Percentiles rank a stretch among this genome's conserved stretches.
phyloP scores from a whole-genome alignment of 2,797 vertebrate genomes.

The Apogon talboti region DNA sequence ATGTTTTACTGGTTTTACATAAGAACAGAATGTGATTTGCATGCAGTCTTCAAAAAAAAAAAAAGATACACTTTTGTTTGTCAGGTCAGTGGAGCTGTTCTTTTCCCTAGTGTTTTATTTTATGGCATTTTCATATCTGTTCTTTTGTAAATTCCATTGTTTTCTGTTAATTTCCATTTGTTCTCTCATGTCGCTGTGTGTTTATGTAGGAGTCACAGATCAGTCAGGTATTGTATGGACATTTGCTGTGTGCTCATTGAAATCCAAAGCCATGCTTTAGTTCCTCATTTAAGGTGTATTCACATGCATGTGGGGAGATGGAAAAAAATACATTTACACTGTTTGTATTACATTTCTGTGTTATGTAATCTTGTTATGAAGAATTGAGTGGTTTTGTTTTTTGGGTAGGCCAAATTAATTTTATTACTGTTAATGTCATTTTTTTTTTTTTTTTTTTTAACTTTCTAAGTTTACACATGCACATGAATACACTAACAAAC shows the following conservation, averaged over 20 bases:
- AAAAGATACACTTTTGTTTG: constrained; percentile 6
- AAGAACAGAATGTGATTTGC: constrained; percentile 24
- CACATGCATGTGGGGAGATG: constrained; percentile 60
- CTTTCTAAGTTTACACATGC: constrained; percentile 61
- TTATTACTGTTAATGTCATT: background rate
- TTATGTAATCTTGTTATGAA: background rate
- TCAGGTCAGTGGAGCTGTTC: background rate
- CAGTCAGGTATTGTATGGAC: constrained; percentile 89
- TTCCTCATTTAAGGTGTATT: constrained; percentile 55
- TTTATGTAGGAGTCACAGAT: constrained; percentile 92
- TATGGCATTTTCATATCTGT: constrained; percentile 15
- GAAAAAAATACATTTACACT: constrained; percentile 11
- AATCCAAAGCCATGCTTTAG: constrained; percentile 49
- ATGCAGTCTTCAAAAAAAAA: background rate
- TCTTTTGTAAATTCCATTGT: constrained; percentile 51
- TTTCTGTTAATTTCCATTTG: constrained; percentile 83
- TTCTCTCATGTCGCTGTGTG: constrained; percentile 85
- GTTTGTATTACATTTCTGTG: background rate
- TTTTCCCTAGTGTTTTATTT: background rate
- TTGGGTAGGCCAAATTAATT: background rate
- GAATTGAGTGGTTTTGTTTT: constrained; percentile 4
- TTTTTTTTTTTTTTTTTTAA: constrained; percentile 37
- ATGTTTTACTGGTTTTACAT: constrained; percentile 34
- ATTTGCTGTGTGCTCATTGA: constrained; percentile 80
- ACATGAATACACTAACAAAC: constrained; percentile 63